Evolutionary conservation across 2,888 invertebrate genomes (phyloP).

Genomic region (Sinotaia quadrata): DNA sequence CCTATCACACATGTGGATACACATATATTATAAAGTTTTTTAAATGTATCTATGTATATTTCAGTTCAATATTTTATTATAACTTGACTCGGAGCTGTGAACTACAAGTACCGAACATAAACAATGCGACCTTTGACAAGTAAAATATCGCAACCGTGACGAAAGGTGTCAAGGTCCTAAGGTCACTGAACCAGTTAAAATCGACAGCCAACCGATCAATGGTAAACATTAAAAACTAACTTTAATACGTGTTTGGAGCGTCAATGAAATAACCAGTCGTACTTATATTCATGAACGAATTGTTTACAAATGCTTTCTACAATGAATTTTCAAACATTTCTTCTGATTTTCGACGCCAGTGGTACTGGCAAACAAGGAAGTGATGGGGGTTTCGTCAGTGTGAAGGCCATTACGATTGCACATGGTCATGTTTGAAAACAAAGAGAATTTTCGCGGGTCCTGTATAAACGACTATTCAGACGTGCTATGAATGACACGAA

Average conservation of each 20-base stretch:
- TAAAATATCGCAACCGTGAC: no score
- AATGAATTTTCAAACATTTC: background rate
- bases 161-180: conserved; percentile 19
- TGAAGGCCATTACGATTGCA: conserved; percentile 35
- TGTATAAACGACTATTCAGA: background rate
- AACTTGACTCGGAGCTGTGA: no score
- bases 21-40: no score
- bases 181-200: background rate
- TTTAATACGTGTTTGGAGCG: background rate
- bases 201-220: background rate
- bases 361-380: conserved; percentile 27
- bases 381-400: conserved; percentile 25
- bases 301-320: background rate
- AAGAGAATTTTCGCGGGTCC: conserved; percentile 12
- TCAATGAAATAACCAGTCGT: no score
- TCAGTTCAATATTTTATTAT: no score
- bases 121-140: no score
- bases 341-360: background rate
- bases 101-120: no score
- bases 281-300: background rate
- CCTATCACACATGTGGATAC: no score
- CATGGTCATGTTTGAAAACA: conserved; percentile 38
- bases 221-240: background rate
- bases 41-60: no score
- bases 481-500: background rate